Percentiles rank a stretch among this genome's conserved stretches.
Evolutionary conservation across 92 coral and sea anemone species (phyloP).

Genomic region (Siderastrea radians): DNA sequence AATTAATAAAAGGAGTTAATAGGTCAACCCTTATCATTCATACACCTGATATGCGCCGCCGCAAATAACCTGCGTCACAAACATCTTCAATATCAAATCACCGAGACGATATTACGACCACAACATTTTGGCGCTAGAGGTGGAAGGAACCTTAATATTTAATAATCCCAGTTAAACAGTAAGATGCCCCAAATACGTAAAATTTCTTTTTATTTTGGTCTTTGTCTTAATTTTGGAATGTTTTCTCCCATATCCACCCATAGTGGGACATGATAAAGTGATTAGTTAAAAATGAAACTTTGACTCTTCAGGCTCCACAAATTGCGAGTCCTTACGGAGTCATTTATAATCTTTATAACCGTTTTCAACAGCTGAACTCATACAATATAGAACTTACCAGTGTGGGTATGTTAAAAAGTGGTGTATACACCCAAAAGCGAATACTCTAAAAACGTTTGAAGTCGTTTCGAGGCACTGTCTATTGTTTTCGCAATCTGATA

Average conservation of each 20-base stretch:
- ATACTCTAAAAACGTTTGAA: background rate
- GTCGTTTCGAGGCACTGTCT: background rate
- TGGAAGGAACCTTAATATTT: background rate
- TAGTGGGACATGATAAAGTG: background rate
- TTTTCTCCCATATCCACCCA: background rate
- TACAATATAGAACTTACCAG: background rate
- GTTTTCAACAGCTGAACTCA: background rate
- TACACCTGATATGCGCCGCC: background rate
- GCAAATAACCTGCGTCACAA: constrained; percentile 26
- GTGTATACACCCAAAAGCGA: background rate
- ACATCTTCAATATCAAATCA: constrained; percentile 23
- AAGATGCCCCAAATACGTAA: background rate
- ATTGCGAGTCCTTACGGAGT: too few relatives aligned
- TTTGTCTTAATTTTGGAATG: background rate
- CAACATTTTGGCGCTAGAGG: constrained; percentile 22
- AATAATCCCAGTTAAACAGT: background rate
- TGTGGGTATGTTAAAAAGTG: background rate
- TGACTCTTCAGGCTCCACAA: background rate
- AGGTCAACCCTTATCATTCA: constrained; percentile 28
- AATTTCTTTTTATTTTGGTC: background rate
- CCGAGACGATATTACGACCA: constrained; percentile 13
- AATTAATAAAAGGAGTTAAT: background rate
- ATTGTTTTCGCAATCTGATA: background rate
- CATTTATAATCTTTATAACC: background rate
- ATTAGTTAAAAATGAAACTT: background rate